phyloP scores from a whole-genome alignment of 2,888 invertebrate species.

The Hydraecia micacea region DNA sequence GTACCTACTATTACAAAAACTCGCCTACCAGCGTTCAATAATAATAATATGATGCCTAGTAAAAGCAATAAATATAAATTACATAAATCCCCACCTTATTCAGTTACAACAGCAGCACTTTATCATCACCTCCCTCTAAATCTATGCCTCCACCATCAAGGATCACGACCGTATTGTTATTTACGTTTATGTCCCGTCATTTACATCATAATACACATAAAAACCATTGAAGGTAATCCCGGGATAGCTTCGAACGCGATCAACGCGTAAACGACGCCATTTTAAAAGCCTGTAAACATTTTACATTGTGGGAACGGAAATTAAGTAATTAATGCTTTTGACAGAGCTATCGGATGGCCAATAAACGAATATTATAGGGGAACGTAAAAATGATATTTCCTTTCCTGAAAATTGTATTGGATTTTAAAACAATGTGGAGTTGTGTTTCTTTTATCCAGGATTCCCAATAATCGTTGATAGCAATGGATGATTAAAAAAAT shows the following conservation, averaged over 20 bases:
- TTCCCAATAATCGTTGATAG: background rate
- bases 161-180: slow-evolving; percentile 40
- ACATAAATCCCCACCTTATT: slow-evolving; percentile 19
- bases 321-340: slow-evolving; percentile 61
- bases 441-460: slow-evolving; percentile 4
- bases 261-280: slow-evolving; percentile 54
- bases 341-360: slow-evolving; percentile 48
- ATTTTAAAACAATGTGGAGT: slow-evolving; percentile 37
- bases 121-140: slow-evolving; percentile 14
- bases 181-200: slow-evolving; percentile 44
- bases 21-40: background rate
- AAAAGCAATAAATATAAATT: slow-evolving; percentile 17
- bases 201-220: slow-evolving; percentile 57
- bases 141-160: slow-evolving; percentile 16
- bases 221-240: slow-evolving; percentile 54
- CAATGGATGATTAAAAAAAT: background rate
- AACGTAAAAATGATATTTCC: slow-evolving; percentile 41
- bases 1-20: background rate
- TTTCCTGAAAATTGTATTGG: slow-evolving; percentile 29
- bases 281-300: slow-evolving; percentile 59
- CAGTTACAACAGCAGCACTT: slow-evolving; percentile 1
- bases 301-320: slow-evolving; percentile 54
- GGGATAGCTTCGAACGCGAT: slow-evolving; percentile 49
- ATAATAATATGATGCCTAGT: background rate
- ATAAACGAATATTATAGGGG: slow-evolving; percentile 56